These are phyloP conservation scores for Sarcophaga bullata DNA, from an alignment of 1,140 invertebrate species.

Conservation along the genomic window DNA sequence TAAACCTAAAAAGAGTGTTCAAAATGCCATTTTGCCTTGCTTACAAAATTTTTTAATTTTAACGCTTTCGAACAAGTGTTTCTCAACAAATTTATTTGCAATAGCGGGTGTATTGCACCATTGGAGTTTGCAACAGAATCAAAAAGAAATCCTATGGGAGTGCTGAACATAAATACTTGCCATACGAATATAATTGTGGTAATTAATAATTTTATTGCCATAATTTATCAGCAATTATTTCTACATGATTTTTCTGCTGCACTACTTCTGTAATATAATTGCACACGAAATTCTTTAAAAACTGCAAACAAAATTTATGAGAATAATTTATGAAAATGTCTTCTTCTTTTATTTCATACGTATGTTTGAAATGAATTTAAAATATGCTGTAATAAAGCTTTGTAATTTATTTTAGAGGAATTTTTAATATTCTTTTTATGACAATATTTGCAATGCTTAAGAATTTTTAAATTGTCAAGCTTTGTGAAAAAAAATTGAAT, in stretches of 20 bases:
- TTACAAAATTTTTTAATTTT: neutral
- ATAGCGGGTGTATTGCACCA: neutral
- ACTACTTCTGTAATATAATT: neutral
- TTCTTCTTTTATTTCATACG: too few relatives aligned
- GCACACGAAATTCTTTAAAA: conserved; percentile 7
- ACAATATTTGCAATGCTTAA: too few relatives aligned
- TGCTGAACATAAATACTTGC: neutral
- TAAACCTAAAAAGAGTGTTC: neutral
- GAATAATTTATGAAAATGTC: too few relatives aligned
- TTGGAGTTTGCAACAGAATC: neutral
- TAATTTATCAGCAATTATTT: conserved; percentile 11
- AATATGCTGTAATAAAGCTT: too few relatives aligned
- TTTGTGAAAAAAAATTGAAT: too few relatives aligned
- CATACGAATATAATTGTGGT: neutral
- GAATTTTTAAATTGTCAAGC: too few relatives aligned
- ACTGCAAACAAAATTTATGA: neutral
- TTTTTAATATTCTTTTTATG: too few relatives aligned
- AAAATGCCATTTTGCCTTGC: neutral
- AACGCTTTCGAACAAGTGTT: neutral
- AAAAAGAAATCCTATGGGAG: neutral
- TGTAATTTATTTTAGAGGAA: too few relatives aligned
- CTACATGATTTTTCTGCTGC: neutral
- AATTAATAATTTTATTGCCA: conserved; percentile 15
- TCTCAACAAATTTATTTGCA: neutral
- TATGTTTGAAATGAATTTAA: too few relatives aligned